Conservation (phyloP, 2,797 vertebrate genomes). For the Myotis planiceps region DNA sequence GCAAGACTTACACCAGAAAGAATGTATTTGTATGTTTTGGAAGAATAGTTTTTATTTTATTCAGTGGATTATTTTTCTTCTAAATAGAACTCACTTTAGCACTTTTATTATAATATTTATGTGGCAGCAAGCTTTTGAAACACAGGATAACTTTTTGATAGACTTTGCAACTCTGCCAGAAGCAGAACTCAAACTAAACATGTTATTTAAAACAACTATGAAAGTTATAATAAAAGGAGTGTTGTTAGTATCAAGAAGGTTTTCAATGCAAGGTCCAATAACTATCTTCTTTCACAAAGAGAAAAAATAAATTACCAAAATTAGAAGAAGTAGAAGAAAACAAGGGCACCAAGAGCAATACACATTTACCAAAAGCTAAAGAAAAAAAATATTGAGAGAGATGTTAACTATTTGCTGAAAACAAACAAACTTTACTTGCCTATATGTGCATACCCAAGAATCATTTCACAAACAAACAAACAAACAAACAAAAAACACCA, state of each 20-base stretch:
- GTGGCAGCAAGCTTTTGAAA: constrained; percentile 44
- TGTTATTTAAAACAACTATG: constrained; percentile 35
- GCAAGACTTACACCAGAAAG: not conserved
- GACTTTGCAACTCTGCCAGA: constrained; percentile 25
- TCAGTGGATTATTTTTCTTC: constrained; percentile 3
- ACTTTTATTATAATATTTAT: constrained; percentile 60
- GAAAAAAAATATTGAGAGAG: not conserved
- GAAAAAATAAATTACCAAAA: not conserved
- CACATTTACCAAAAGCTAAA: not conserved
- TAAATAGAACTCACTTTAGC: constrained; percentile 47
- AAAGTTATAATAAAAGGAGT: constrained; percentile 37
- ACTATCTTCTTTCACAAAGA: not conserved
- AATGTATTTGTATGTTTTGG: not conserved
- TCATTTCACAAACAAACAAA: not conserved
- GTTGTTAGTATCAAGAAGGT: not conserved
- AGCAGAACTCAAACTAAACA: constrained; percentile 50
- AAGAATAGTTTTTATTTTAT: not conserved
- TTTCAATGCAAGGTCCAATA: not conserved
- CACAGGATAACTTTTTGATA: constrained; percentile 29
- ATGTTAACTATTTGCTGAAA: not conserved
- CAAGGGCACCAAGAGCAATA: not conserved
- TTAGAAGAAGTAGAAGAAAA: not conserved
- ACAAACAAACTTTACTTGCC: not conserved
- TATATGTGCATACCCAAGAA: not conserved
- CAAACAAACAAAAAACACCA: not conserved